Percentiles rank a stretch among this genome's conserved stretches.
Conservation (phyloP, 2,797 vertebrate species). For the Phalloptychus januarius region DNA sequence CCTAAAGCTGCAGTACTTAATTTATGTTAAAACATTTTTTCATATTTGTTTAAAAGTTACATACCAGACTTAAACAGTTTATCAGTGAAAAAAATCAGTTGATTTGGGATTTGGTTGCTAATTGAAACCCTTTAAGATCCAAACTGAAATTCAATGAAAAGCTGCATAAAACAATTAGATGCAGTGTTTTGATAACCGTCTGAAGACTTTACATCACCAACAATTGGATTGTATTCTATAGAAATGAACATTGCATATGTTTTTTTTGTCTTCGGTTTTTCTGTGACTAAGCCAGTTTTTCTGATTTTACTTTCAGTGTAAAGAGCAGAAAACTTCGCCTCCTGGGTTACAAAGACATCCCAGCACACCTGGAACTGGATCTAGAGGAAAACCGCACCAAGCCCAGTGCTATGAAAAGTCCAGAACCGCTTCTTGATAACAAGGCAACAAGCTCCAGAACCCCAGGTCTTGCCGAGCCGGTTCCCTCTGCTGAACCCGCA, state of each 20-base stretch:
- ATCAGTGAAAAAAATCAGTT: neutral
- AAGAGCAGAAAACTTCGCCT: constrained; percentile 36
- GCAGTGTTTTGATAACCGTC: neutral
- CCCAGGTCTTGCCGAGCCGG: neutral
- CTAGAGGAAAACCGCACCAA: fast-evolving
- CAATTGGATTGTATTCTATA: neutral
- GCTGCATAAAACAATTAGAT: neutral
- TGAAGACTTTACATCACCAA: neutral
- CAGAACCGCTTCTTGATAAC: neutral
- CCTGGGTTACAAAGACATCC: neutral
- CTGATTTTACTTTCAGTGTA: constrained; percentile 37
- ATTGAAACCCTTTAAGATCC: neutral
- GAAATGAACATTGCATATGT: neutral
- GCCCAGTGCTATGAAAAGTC: neutral
- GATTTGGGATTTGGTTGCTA: neutral
- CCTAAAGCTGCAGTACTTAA: no score
- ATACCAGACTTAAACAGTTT: no score
- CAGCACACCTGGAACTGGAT: neutral
- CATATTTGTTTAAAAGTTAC: no score
- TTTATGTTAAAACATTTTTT: no score
- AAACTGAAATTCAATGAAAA: neutral
- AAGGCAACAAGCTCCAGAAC: neutral
- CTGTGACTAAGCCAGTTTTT: neutral
- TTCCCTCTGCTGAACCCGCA: neutral
- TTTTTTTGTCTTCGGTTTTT: no score